These are phyloP conservation scores for Glareola pratincola DNA, from an alignment of 2,113 vertebrate species.

Conservation along the genomic window DNA sequence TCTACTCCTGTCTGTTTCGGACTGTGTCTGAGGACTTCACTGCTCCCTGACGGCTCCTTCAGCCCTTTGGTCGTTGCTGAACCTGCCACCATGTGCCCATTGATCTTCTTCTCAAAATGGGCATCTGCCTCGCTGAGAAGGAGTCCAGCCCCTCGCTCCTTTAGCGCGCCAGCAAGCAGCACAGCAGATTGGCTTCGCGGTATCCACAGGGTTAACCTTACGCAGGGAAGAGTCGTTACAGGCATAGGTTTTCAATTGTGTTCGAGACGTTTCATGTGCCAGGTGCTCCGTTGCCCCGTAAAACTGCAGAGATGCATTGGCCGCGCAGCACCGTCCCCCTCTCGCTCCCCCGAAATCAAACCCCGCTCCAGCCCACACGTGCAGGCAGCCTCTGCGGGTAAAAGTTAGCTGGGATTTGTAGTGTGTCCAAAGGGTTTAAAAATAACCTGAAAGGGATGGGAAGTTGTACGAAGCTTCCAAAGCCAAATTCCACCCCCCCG, in stretches of 20 bases:
- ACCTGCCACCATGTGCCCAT: background rate
- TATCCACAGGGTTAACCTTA: background rate
- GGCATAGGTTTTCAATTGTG: background rate
- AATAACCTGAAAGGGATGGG: background rate
- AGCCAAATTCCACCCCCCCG: background rate
- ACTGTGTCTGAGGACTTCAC: no score
- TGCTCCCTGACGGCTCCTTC: background rate
- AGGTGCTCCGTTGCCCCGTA: background rate
- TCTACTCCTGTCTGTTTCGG: background rate
- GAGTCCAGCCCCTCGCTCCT: background rate
- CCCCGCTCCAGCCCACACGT: background rate
- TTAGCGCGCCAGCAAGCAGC: background rate
- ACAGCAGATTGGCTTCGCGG: background rate
- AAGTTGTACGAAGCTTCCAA: background rate
- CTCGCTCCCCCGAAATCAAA: background rate
- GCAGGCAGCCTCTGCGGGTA: background rate
- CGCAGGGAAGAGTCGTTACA: background rate
- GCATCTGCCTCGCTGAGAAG: background rate
- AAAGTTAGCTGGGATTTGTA: background rate
- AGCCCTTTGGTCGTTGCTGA: background rate
- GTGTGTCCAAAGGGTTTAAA: background rate
- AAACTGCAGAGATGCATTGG: background rate
- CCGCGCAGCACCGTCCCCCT: rapidly evolving
- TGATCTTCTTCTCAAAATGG: background rate
- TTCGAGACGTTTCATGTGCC: background rate